Evolutionary conservation across 2,888 invertebrate species (phyloP).

Genomic region (Steromphala cineraria): DNA sequence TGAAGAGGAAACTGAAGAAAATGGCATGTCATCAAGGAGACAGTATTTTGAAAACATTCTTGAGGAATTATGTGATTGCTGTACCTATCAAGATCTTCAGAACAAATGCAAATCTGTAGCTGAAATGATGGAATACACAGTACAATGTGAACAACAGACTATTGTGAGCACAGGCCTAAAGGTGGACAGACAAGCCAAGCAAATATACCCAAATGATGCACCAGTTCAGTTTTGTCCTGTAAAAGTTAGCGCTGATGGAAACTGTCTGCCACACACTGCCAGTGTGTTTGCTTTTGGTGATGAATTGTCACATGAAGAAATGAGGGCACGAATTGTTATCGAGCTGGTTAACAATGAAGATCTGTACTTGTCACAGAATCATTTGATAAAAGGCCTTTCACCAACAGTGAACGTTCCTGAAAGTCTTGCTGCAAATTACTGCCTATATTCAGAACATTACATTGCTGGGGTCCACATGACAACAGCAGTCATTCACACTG

Average conservation of each 20-base stretch:
- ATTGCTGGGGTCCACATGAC: slow-evolving; percentile 18
- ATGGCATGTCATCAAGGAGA: too few relatives aligned
- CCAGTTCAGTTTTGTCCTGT: slow-evolving; percentile 23
- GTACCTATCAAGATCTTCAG: slow-evolving; percentile 13
- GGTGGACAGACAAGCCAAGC: slow-evolving; percentile 27
- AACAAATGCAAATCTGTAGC: neutral
- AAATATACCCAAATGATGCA: slow-evolving; percentile 30
- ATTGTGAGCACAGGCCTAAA: slow-evolving; percentile 2
- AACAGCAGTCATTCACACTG: neutral
- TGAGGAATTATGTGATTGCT: neutral
- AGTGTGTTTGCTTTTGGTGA: slow-evolving; percentile 26
- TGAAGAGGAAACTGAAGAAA: neutral
- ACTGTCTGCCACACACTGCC: slow-evolving; percentile 24
- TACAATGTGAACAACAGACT: neutral
- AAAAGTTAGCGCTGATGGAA: slow-evolving; percentile 20
- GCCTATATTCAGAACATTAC: slow-evolving; percentile 21
- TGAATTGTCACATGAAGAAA: slow-evolving; percentile 22
- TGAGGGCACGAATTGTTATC: slow-evolving; percentile 30
- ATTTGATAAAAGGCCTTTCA: slow-evolving; percentile 7
- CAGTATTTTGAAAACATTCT: neutral
- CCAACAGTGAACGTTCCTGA: neutral
- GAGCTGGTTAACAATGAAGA: slow-evolving; percentile 23
- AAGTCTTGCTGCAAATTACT: neutral
- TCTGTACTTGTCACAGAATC: neutral
- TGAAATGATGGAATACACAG: neutral